Conservation (phyloP, 2,888 invertebrate genomes). For the Criorhina ranunculi region DNA sequence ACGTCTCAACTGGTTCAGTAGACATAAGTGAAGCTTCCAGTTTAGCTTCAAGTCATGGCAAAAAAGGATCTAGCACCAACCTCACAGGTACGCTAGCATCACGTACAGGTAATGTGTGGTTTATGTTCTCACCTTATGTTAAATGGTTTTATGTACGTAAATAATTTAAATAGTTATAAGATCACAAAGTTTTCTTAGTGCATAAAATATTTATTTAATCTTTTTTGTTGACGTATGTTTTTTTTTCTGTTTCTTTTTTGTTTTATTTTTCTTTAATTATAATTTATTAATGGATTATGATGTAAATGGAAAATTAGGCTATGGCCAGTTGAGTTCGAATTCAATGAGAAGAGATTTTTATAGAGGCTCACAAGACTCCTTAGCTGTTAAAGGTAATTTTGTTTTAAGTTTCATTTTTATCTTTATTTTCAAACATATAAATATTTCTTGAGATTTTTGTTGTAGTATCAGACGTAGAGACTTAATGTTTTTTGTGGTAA, state of each 20-base stretch:
- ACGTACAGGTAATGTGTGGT: slow-evolving; percentile 19
- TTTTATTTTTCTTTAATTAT: slow-evolving; percentile 64
- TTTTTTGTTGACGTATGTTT: slow-evolving; percentile 71
- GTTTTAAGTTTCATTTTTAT: slow-evolving; percentile 69
- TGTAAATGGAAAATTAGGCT: slow-evolving; percentile 87
- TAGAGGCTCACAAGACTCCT: slow-evolving; percentile 95
- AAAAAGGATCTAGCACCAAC: slow-evolving; percentile 93
- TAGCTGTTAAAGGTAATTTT: slow-evolving; percentile 91
- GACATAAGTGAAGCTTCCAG: slow-evolving; percentile 92
- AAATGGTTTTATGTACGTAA: slow-evolving; percentile 25
- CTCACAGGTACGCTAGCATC: slow-evolving; percentile 88
- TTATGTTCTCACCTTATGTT: slow-evolving; percentile 35
- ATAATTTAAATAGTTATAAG: slow-evolving; percentile 4
- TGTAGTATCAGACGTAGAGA: slow-evolving; percentile 37
- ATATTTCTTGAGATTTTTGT: slow-evolving; percentile 62
- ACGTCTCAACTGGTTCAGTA: slow-evolving; percentile 92
- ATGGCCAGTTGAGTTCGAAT: slow-evolving; percentile 85
- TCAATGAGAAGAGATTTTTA: slow-evolving; percentile 95
- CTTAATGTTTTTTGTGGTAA: slow-evolving; percentile 34
- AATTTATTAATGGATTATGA: slow-evolving; percentile 82
- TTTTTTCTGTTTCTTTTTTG: slow-evolving; percentile 71
- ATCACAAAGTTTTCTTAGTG: slow-evolving; percentile 20
- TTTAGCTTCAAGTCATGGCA: slow-evolving; percentile 88
- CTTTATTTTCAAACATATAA: slow-evolving; percentile 33
- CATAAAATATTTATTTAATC: slow-evolving; percentile 71